Base-by-base conservation (phyloP, 2,888 invertebrate genomes). In the Clivina fossor region DNA sequence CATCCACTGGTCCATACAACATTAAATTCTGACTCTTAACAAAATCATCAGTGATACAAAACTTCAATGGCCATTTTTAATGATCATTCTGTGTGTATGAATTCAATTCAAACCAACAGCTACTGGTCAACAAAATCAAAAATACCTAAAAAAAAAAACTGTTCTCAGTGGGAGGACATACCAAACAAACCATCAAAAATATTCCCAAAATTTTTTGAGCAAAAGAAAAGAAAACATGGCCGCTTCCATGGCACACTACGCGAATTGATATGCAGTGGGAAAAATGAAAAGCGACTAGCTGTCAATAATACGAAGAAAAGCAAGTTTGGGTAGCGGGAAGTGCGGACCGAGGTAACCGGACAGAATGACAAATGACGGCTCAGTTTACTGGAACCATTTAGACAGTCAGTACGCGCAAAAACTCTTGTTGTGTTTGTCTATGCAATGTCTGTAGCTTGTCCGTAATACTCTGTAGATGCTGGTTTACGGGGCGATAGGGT, bases 251-350 rank as follows among this genome's bases (percentile, higher is more conserved):
- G 44, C 22, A 26, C 15, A 43, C 20, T 48, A 48, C 47, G n/a
- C n/a, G 41, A 56, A 56, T 56, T 56, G 48, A 56, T 56, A 56
- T 56, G 48, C 48, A 56, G 48, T 56, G 48, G 32, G 56, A 56
- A 55, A 56, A 48, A 56, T 56, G 56, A 56, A 56, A 56, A 48
- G 56, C 56, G 56, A 56, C 55, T 55, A 44, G 22, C 56, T 56
- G 56, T 56, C 56, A 56, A 56, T 56, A 56, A 48, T 47, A 48
- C 48, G 40, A 56, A 56, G 56, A 56, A 56, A 56, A 48, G 56
- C 47, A 48, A 43, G 32, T 35, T 47, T 33, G 24, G 44, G 28
- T n/a, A 18, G 44, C 15, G 19, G 40, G 47, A 13, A 28, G 47
- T 16, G 24, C 26, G 26, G 37, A n/a, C 15, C 18, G 33, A 22